Evolutionary conservation across 2,797 vertebrate genomes (phyloP).

Genomic region (Fistularia commersonii): DNA sequence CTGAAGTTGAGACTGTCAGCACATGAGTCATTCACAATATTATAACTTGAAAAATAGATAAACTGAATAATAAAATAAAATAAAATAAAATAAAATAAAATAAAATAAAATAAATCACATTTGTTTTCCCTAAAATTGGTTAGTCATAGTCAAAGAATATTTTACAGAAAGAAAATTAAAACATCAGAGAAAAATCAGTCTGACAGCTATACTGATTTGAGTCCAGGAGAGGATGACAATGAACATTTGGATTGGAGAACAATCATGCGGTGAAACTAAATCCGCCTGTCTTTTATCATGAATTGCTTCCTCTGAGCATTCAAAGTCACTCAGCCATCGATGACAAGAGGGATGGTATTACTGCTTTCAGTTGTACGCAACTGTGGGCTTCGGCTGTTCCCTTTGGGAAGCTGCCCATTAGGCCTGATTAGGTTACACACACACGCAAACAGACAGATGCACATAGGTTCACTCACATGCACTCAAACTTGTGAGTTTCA

Average conservation of each 20-base stretch:
- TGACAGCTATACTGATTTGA: no score
- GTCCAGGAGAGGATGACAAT: no score
- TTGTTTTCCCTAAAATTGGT: no score
- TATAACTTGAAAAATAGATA: no score
- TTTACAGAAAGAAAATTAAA: no score
- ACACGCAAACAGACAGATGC: constrained; percentile 6
- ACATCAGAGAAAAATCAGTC: not conserved
- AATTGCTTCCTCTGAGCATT: constrained; percentile 57
- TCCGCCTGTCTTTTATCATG: constrained; percentile 14
- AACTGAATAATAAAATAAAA: no score
- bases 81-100: no score
- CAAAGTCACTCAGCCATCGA: constrained; percentile 23
- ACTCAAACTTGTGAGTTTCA: constrained; percentile 28
- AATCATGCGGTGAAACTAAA: constrained; percentile 3
- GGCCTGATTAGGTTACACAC: constrained; percentile 54
- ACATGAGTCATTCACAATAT: no score
- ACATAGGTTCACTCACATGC: not conserved
- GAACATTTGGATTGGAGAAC: not conserved
- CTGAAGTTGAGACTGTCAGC: no score
- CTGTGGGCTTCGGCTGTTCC: constrained; percentile 55
- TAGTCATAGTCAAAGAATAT: no score
- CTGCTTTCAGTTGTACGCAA: constrained; percentile 40
- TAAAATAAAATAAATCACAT: no score
- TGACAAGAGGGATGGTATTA: constrained; percentile 37
- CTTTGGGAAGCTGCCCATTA: constrained; percentile 52